Conservation (phyloP, 2,113 vertebrate genomes). For the Mormyrus lacerda region DNA sequence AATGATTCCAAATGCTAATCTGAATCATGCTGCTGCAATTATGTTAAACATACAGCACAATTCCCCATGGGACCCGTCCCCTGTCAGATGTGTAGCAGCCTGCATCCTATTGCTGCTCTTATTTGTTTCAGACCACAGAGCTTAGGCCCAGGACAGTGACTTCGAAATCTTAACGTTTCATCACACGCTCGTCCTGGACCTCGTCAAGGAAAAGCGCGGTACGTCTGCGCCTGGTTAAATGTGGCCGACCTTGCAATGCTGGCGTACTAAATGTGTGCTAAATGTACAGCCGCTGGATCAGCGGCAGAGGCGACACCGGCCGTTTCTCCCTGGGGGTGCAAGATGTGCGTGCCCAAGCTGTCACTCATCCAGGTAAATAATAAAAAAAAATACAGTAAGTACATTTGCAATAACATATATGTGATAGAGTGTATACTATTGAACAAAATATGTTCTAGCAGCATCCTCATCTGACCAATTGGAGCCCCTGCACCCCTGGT, state of each 20-base stretch:
- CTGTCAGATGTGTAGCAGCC: neutral
- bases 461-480: neutral
- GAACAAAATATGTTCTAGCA: neutral
- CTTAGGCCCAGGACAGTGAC: neutral
- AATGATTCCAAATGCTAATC: neutral
- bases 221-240: neutral
- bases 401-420: neutral
- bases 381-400: neutral
- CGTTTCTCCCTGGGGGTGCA: neutral
- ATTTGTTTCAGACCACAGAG: neutral
- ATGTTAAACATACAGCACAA: neutral
- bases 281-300: neutral
- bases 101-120: neutral
- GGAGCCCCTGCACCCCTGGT: neutral
- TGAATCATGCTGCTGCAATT: neutral
- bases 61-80: neutral
- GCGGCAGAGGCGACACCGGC: neutral
- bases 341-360: neutral
- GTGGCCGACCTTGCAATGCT: neutral
- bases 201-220: neutral
- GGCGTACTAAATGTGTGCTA: too few species aligned
- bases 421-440: neutral
- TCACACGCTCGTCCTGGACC: neutral
- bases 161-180: neutral
- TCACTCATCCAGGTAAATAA: neutral